A percentile compares a stretch with the other conserved stretches of the same genome.
These are phyloP conservation scores for Drosophila nr. medialis DNA, from an alignment of 2,888 invertebrate genomes.

Conservation along the genomic window DNA sequence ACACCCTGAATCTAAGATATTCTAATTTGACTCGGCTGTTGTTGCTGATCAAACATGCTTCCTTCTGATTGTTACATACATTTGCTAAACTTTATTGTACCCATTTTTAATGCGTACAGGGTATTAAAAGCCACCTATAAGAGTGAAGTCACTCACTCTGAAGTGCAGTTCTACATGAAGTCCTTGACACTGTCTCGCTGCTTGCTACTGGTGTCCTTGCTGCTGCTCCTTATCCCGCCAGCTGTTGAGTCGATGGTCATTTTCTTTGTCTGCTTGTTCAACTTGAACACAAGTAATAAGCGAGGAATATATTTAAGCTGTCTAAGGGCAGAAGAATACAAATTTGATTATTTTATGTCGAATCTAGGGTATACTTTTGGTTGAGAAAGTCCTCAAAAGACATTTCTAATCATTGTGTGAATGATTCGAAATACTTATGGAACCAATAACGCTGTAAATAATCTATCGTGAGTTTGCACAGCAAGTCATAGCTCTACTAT, in stretches of 20 bases:
- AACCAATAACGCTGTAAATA: not conserved
- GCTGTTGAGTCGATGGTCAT: slow-evolving; percentile 47
- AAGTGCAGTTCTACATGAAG: slow-evolving; percentile 40
- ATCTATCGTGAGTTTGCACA: too few species aligned
- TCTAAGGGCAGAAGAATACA: not conserved
- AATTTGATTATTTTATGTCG: not conserved
- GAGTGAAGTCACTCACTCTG: not conserved
- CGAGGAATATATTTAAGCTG: not conserved
- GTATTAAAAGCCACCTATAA: not conserved
- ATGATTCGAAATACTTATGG: too few species aligned
- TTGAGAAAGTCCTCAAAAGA: not conserved
- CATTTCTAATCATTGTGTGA: not conserved
- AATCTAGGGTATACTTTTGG: not conserved
- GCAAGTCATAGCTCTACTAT: not conserved
- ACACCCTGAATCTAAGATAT: not conserved
- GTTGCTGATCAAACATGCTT: not conserved
- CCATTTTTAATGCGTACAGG: not conserved
- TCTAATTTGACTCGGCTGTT: not conserved
- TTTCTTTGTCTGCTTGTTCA: slow-evolving; percentile 44
- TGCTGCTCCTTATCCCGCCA: slow-evolving; percentile 38
- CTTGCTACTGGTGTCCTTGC: slow-evolving; percentile 33
- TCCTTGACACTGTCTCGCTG: slow-evolving; percentile 15
- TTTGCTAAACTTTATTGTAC: not conserved
- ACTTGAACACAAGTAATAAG: not conserved
- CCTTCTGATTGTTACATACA: not conserved